A percentile compares a stretch with the other conserved stretches of the same genome.
phyloP scores from a whole-genome alignment of 2,113 vertebrate genomes.

The Acrocephalus arundinaceus region DNA sequence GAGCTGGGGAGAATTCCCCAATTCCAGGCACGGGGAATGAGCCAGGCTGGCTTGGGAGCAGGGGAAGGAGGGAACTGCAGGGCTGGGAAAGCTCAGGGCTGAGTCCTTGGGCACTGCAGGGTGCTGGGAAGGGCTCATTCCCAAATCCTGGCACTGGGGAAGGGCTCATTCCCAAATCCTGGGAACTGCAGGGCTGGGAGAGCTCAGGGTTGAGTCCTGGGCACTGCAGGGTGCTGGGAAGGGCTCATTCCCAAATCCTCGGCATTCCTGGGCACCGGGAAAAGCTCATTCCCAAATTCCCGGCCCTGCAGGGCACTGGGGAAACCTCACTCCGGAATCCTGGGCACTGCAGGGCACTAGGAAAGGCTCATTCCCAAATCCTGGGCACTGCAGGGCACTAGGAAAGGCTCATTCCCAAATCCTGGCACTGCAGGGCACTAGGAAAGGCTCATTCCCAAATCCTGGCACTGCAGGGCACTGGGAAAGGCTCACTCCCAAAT shows the following conservation, averaged over 20 bases:
- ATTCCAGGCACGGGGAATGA: not conserved
- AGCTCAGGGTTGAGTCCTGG: too few relatives aligned
- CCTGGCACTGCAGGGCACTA: not conserved
- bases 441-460: not conserved
- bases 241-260: rapidly evolving
- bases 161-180: not conserved
- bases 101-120: not conserved
- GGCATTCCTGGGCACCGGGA: not conserved
- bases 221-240: not conserved
- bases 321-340: too few relatives aligned
- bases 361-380: not conserved
- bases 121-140: not conserved
- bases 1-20: not conserved
- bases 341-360: not conserved
- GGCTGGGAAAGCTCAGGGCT: not conserved
- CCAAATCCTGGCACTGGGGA: not conserved
- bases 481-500: not conserved
- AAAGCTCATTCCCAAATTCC: not conserved
- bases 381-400: not conserved
- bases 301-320: not conserved
- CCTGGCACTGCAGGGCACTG: not conserved
- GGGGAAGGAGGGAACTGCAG: not conserved
- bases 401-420: not conserved
- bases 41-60: not conserved
- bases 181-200: not conserved